These are phyloP conservation scores for Perccottus glenii DNA, from an alignment of 2,113 vertebrate species.

Conservation along the genomic window DNA sequence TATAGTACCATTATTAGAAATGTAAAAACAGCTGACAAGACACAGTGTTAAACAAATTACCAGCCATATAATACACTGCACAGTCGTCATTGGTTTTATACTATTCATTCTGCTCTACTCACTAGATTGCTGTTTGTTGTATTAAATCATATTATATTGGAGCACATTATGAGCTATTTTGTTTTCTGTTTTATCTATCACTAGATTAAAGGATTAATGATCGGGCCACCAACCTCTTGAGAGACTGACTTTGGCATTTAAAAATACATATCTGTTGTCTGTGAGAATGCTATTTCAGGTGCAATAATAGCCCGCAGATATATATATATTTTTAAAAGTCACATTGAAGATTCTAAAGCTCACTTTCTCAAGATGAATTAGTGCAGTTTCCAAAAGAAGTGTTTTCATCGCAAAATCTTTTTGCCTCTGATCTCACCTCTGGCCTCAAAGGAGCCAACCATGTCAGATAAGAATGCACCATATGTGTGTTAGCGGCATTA, in stretches of 20 bases:
- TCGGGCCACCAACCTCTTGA: constrained; percentile 24
- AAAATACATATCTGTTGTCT: constrained; percentile 39
- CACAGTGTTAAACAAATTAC: constrained; percentile 28
- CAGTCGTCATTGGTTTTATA: neutral
- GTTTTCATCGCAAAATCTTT: constrained; percentile 60
- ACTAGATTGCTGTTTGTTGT: constrained; percentile 5
- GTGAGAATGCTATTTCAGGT: constrained; percentile 58
- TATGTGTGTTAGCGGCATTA: constrained; percentile 15
- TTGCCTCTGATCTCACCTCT: constrained; percentile 67
- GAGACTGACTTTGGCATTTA: constrained; percentile 20
- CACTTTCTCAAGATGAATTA: constrained; percentile 43
- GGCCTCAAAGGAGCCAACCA: constrained; percentile 49
- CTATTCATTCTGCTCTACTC: constrained; percentile 13
- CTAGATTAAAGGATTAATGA: constrained; percentile 48
- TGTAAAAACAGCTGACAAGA: constrained; percentile 14
- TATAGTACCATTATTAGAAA: constrained; percentile 17
- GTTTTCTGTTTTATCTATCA: constrained; percentile 35
- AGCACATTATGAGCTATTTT: constrained; percentile 34
- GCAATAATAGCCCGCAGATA: constrained; percentile 19
- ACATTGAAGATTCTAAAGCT: constrained; percentile 34
- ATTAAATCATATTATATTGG: constrained; percentile 35
- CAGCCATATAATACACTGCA: constrained; percentile 16
- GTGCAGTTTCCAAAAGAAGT: constrained; percentile 39
- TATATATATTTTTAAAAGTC: too few relatives aligned
- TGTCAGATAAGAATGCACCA: constrained; percentile 55